These are phyloP conservation scores for Cantharis rufa DNA, from an alignment of 2,888 invertebrate genomes.

Conservation along the genomic window DNA sequence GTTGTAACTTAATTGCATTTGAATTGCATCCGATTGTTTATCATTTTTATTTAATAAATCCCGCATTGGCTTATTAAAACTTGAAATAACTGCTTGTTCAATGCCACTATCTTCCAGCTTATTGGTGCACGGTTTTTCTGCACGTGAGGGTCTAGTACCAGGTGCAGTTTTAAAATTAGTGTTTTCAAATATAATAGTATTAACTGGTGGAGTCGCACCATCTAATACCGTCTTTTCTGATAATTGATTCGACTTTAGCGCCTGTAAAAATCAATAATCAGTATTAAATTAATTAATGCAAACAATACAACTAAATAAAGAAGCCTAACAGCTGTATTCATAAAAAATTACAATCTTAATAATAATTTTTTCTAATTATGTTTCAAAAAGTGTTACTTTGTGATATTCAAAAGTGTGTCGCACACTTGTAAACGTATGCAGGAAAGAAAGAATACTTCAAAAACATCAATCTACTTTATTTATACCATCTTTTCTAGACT, in stretches of 20 bases:
- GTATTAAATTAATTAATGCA: background rate
- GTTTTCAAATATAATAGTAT: conserved; percentile 90
- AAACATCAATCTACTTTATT: no score
- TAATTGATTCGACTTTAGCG: conserved; percentile 44
- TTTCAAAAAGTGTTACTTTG: no score
- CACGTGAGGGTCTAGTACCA: conserved; percentile 59
- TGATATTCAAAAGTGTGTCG: no score
- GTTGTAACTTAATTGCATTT: conserved; percentile 73
- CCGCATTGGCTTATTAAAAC: conserved; percentile 58
- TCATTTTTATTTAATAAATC: conserved; percentile 56
- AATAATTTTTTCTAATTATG: no score
- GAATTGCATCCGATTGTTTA: conserved; percentile 44
- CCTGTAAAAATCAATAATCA: conserved; percentile 25
- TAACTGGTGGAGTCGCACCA: conserved; percentile 78
- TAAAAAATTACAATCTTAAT: no score
- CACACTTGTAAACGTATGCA: no score
- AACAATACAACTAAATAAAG: background rate
- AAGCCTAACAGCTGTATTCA: no score
- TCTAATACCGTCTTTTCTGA: conserved; percentile 65
- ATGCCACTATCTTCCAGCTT: conserved; percentile 61
- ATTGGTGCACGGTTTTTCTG: conserved; percentile 64
- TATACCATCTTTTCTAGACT: no score
- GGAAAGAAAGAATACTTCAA: no score
- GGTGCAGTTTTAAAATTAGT: conserved; percentile 84
- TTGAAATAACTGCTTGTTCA: conserved; percentile 51